Conservation (phyloP, 2,113 vertebrate genomes). For the Istiophorus platypterus region DNA sequence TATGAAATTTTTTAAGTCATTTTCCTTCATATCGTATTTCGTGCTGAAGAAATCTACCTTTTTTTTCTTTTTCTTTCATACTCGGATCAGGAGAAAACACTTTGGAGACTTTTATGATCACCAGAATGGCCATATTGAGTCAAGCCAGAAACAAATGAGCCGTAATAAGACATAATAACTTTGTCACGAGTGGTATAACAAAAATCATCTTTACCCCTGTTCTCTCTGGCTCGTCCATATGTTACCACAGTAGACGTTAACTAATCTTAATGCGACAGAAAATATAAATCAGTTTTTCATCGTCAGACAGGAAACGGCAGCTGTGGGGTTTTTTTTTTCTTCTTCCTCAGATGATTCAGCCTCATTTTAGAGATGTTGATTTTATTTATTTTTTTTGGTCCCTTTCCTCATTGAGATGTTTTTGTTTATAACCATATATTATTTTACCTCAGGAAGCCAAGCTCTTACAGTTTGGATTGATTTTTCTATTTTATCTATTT, state of each 20-base stretch:
- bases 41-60: too few species aligned
- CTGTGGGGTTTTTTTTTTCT: neutral
- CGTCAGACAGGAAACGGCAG: conserved; percentile 4
- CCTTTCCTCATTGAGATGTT: conserved; percentile 20
- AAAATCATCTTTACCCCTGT: too few species aligned
- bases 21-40: too few species aligned
- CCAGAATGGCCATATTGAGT: too few species aligned
- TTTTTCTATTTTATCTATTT: neutral
- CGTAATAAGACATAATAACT: neutral
- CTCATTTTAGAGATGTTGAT: conserved; percentile 13
- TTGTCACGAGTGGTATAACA: neutral
- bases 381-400: conserved; percentile 22
- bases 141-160: too few species aligned
- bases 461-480: conserved; percentile 5
- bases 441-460: conserved; percentile 28
- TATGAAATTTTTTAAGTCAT: too few species aligned
- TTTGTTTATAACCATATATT: conserved; percentile 30
- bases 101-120: too few species aligned
- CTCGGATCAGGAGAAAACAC: too few species aligned
- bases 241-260: neutral
- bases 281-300: neutral
- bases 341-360: conserved; percentile 3
- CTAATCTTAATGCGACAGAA: neutral
- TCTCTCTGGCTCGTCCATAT: too few species aligned
- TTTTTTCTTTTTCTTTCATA: too few species aligned